Percentiles rank a stretch among this genome's conserved stretches.
Conservation (phyloP, 2,113 vertebrate species). For the Xenotilapia leptura region DNA sequence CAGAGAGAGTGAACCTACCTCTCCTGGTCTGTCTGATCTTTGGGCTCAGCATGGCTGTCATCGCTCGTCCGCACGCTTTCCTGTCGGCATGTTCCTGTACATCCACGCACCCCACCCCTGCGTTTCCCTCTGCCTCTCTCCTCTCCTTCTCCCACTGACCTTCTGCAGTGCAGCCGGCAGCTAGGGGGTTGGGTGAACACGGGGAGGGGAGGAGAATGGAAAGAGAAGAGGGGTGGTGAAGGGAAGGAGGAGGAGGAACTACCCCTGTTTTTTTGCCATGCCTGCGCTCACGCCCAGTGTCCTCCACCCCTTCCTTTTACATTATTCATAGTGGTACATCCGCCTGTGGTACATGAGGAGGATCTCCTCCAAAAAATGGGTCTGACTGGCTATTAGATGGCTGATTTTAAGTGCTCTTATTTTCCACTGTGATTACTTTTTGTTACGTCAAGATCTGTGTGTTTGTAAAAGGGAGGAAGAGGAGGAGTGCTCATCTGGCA, state of each 20-base stretch:
- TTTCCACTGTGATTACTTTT: not conserved
- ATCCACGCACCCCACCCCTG: constrained; percentile 44
- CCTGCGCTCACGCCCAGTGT: constrained; percentile 34
- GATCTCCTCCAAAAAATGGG: not conserved
- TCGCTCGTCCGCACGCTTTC: constrained; percentile 34
- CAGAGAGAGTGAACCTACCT: constrained; percentile 69
- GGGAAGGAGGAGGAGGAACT: constrained; percentile 13
- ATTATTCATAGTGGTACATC: constrained; percentile 66
- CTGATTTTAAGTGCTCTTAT: constrained; percentile 6
- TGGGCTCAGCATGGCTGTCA: constrained; percentile 86
- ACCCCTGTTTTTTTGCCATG: not conserved
- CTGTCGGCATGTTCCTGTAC: constrained; percentile 60
- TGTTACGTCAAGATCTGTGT: not conserved
- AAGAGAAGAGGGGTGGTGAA: constrained; percentile 28
- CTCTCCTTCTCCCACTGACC: constrained; percentile 50
- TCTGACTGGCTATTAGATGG: not conserved
- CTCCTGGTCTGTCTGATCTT: constrained; percentile 85
- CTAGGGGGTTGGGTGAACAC: constrained; percentile 49
- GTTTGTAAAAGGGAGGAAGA: not conserved
- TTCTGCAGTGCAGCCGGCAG: constrained; percentile 61
- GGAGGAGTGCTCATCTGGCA: constrained; percentile 13
- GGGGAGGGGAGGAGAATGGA: constrained; percentile 51
- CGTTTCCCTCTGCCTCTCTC: constrained; percentile 5
- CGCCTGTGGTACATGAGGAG: constrained; percentile 9
- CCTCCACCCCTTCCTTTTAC: constrained; percentile 54